A percentile compares a stretch with the other conserved stretches of the same genome.
Conservation (phyloP, 2,113 vertebrate genomes). For the Dendrocopos noguchii region DNA sequence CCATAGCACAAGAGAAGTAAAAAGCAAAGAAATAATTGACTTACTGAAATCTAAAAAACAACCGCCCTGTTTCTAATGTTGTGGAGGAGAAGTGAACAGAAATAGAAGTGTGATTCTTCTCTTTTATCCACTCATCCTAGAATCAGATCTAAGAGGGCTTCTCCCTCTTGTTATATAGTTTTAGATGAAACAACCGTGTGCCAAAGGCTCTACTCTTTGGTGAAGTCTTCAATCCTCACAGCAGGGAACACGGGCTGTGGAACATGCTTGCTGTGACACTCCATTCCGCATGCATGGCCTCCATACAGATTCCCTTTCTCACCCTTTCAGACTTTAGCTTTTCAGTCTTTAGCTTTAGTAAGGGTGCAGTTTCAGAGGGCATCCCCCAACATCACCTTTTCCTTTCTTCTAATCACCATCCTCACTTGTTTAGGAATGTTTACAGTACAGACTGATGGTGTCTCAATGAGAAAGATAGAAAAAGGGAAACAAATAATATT, state of each 20-base stretch:
- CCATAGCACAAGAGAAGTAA: not conserved
- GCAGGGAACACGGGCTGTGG: not conserved
- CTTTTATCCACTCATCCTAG: conserved; percentile 3
- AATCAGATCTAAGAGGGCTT: not conserved
- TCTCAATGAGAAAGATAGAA: not conserved
- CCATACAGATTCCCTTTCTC: not conserved
- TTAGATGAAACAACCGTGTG: not conserved
- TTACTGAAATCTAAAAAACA: conserved; percentile 17
- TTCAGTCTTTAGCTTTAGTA: not conserved
- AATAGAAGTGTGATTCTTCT: conserved; percentile 25
- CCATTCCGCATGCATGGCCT: not conserved
- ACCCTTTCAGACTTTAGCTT: not conserved
- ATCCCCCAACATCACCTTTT: not conserved
- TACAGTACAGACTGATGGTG: not conserved
- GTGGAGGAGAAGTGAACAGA: conserved; percentile 19
- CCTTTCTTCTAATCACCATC: not conserved
- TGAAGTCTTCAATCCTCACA: not conserved
- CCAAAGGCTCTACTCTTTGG: not conserved
- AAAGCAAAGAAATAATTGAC: conserved; percentile 39
- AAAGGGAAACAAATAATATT: not conserved
- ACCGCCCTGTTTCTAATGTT: not conserved
- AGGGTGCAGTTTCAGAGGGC: not conserved
- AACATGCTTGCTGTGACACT: not conserved
- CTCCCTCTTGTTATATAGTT: not conserved
- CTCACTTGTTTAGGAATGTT: not conserved